Evolutionary conservation across 2,797 vertebrate species (phyloP), one percentile per base, ranked within the genome.

Genomic region (Hozukius guyotensis): DNA sequence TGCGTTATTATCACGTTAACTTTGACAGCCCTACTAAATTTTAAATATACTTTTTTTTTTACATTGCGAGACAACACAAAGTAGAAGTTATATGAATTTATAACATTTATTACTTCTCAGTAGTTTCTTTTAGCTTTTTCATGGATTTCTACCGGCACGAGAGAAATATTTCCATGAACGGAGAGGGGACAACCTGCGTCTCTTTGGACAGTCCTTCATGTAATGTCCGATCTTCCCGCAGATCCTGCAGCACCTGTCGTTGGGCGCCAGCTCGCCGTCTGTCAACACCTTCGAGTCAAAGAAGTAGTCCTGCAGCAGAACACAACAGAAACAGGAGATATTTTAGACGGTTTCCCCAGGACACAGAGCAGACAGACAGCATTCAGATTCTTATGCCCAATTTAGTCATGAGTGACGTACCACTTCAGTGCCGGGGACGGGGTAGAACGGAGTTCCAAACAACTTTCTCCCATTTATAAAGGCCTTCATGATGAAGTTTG

Each of bases 401-500:
- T n/a, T n/a, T n/a, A n/a, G n/a, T n/a, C n/a, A 22, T 1, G 25
- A 8, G 57, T 6, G 36, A 95, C 96, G 90, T 95, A 99, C 98
- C 94, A 96, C 96, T 96, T 99, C 98, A 87, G 96, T 97, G 84
- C 97, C 97, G 24, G 94, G 95, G 78, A 95, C 72, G 29, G 98
- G 98, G 92, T 96, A 98, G 94, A 97, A 98, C 0, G 99, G 98
- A 2, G 97, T 98, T 77, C 99, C 99, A 80, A 99, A 99, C 83
- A 99, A 86, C 91, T 98, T 99, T 85, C 99, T 97, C 76, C 99
- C 99, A 10, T 99, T 99, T 78, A 99, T 99, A 90, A 99, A 99
- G 10, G 99, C 98, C 92, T 99, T 99, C 98, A 99, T 99, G 93
- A 99, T 99, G 94, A 99, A 99, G 95, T 99, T 99, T 16, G 98